phyloP scores from a whole-genome alignment of 2,113 vertebrate species.

The Campylomormyrus tamandua region DNA sequence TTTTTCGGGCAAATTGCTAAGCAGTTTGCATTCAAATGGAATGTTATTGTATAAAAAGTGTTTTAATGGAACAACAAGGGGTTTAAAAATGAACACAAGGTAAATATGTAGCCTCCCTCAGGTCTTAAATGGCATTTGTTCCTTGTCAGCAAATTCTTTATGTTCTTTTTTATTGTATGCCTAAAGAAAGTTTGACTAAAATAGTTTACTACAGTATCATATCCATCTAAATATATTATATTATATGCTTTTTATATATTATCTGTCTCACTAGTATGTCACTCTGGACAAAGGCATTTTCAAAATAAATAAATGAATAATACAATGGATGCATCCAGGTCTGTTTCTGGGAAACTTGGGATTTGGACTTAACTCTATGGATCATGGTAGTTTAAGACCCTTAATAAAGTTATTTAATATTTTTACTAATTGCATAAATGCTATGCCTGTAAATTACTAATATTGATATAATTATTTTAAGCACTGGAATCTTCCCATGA shows the following conservation, averaged over 20 bases:
- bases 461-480: not conserved
- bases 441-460: not conserved
- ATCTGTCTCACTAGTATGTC: not conserved
- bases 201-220: not conserved
- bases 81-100: slow-evolving; percentile 4
- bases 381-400: not conserved
- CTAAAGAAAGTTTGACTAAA: slow-evolving; percentile 15
- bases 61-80: slow-evolving; percentile 22
- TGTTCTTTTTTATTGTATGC: not conserved
- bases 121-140: slow-evolving; percentile 6
- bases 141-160: not conserved
- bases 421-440: not conserved
- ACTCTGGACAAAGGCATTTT: not conserved
- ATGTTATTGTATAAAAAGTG: slow-evolving; percentile 15
- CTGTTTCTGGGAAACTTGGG: not conserved
- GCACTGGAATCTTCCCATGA: not conserved
- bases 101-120: slow-evolving; percentile 6
- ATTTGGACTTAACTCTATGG: not conserved
- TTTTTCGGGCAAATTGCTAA: slow-evolving; percentile 9
- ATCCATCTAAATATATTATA: not conserved
- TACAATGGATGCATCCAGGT: not conserved
- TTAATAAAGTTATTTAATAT: not conserved
- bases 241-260: not conserved
- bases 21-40: slow-evolving; percentile 24
- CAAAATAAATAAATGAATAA: not conserved